Conservation (phyloP, 2,888 invertebrate species). For the Micropterix aruncella region DNA sequence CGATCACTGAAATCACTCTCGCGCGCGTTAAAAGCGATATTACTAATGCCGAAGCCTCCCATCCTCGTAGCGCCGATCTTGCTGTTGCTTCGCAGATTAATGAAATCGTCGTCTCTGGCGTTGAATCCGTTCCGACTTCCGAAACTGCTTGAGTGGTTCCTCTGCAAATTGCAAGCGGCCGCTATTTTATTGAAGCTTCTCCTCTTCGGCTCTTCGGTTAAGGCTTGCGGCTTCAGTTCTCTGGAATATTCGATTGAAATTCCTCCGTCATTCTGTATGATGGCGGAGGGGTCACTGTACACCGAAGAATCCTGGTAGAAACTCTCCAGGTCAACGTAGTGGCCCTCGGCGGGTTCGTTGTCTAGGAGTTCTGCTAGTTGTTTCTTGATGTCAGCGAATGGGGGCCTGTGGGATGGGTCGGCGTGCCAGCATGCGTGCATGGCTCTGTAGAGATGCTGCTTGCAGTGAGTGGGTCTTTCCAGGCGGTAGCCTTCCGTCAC, state of each 20-base stretch:
- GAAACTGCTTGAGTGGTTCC: slow-evolving; percentile 7
- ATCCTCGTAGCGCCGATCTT: slow-evolving; percentile 31
- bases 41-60: slow-evolving; percentile 36
- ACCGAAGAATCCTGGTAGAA: slow-evolving; percentile 49
- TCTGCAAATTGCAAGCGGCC: slow-evolving; percentile 6
- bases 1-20: slow-evolving; percentile 32
- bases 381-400: slow-evolving; percentile 46
- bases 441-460: slow-evolving; percentile 38
- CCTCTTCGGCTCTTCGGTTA: slow-evolving; percentile 6
- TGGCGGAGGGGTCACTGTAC: slow-evolving; percentile 37
- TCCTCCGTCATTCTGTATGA: slow-evolving; percentile 35
- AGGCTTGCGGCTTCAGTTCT: slow-evolving; percentile 20
- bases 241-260: slow-evolving; percentile 34
- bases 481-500: slow-evolving; percentile 67
- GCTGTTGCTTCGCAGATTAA: not conserved
- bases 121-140: slow-evolving; percentile 19
- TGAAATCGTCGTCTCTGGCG: slow-evolving; percentile 21
- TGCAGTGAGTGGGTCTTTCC: slow-evolving; percentile 66
- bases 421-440: slow-evolving; percentile 47
- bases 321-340: slow-evolving; percentile 54
- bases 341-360: slow-evolving; percentile 45
- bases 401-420: slow-evolving; percentile 57
- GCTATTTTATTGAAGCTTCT: slow-evolving; percentile 7
- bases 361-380: slow-evolving; percentile 46
- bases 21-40: slow-evolving; percentile 30